Conservation (phyloP, 2,113 vertebrate species). For the Vulpes ferrilata region DNA sequence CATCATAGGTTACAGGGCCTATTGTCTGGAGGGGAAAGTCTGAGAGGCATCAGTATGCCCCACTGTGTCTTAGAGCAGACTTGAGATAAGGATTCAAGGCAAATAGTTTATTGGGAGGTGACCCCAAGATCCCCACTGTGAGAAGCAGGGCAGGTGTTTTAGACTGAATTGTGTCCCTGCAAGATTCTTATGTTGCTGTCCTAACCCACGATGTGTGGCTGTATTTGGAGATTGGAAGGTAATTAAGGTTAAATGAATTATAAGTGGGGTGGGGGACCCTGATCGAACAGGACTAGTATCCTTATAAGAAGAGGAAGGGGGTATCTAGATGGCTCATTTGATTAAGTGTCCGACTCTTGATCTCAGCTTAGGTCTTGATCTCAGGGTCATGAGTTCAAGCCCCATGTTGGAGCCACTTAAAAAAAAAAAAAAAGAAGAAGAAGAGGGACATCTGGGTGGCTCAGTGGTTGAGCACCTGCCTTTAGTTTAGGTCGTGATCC, state of each 20-base stretch:
- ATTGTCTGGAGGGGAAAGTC: background rate
- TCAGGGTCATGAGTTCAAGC: background rate
- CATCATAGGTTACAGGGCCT: background rate
- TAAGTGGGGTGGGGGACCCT: background rate
- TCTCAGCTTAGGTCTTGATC: background rate
- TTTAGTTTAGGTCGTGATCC: too few relatives aligned
- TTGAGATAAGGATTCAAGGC: background rate
- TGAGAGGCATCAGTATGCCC: background rate
- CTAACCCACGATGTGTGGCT: background rate
- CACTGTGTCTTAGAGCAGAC: background rate
- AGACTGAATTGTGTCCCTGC: background rate
- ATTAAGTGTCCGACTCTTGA: background rate
- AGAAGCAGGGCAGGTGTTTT: background rate
- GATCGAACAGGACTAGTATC: background rate
- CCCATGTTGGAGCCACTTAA: background rate
- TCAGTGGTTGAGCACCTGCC: too few relatives aligned
- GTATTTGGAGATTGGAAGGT: background rate
- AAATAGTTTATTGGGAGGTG: background rate
- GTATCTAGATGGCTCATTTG: background rate
- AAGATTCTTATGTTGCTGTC: background rate
- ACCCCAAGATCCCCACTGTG: background rate
- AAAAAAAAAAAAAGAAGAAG: too few relatives aligned
- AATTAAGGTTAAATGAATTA: background rate
- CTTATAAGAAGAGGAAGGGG: background rate
- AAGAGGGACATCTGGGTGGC: too few relatives aligned